A percentile compares a stretch with the other conserved stretches of the same genome.
phyloP scores from a whole-genome alignment of 2,888 invertebrate species.

The Phrixothrix hirtus region DNA sequence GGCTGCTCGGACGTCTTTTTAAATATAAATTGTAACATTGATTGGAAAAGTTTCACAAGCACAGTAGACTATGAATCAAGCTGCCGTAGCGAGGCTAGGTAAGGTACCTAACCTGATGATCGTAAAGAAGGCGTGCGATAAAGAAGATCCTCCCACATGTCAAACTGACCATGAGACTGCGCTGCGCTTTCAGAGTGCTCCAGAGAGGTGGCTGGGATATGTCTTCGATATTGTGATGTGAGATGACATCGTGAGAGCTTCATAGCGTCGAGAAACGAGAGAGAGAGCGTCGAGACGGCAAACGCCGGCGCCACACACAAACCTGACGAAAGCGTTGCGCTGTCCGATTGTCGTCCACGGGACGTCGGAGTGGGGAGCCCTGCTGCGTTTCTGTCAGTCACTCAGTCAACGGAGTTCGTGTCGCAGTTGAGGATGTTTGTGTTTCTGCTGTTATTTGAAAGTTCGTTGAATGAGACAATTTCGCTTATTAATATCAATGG shows the following conservation, averaged over 20 bases:
- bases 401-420: constrained; percentile 56
- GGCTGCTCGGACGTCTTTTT: too few species aligned
- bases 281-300: constrained; percentile 43
- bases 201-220: constrained; percentile 45
- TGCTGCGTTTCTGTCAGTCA: constrained; percentile 55
- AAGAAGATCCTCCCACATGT: constrained; percentile 51
- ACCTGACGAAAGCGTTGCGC: constrained; percentile 54
- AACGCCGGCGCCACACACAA: constrained; percentile 53
- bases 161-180: constrained; percentile 56
- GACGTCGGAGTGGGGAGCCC: constrained; percentile 47
- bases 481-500: constrained; percentile 5
- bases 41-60: too few species aligned
- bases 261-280: constrained; percentile 28
- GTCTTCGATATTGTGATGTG: constrained; percentile 54
- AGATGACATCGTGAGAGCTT: constrained; percentile 52
- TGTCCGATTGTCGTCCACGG: constrained; percentile 38
- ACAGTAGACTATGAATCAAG: constrained; percentile 39
- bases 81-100: constrained; percentile 50
- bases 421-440: constrained; percentile 48
- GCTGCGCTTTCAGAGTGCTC: constrained; percentile 44
- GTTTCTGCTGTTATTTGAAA: constrained; percentile 35
- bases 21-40: too few species aligned
- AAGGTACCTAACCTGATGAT: constrained; percentile 44
- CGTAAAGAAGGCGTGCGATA: constrained; percentile 48
- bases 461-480: constrained; percentile 19